These are phyloP conservation scores for Caenorhabditis macrosperma DNA, from an alignment of 2,888 invertebrate species.

Conservation along the genomic window DNA sequence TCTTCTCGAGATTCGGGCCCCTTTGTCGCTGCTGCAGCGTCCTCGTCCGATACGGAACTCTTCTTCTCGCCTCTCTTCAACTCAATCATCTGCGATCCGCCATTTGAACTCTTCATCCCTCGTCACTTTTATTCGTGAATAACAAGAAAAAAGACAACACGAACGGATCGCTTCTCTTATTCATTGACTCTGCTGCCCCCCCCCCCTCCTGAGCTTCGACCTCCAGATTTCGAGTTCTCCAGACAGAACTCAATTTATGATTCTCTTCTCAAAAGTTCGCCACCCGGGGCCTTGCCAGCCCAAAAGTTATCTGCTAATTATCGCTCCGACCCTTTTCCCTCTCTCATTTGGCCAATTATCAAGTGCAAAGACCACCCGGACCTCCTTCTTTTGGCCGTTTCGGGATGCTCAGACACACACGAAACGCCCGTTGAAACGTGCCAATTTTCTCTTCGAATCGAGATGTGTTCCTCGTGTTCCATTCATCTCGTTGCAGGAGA, in stretches of 20 bases:
- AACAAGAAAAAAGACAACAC: not conserved
- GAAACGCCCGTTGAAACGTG: not conserved
- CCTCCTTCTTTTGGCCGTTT: too few relatives aligned
- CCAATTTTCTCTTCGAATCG: not conserved
- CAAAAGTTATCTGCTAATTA: not conserved
- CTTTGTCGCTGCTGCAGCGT: not conserved
- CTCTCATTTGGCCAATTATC: conserved; percentile 1
- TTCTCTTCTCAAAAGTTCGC: too few relatives aligned
- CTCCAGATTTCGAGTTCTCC: too few relatives aligned
- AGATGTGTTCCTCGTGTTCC: not conserved
- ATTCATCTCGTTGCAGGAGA: not conserved
- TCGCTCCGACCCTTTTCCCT: not conserved
- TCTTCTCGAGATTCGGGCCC: not conserved
- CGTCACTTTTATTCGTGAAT: not conserved
- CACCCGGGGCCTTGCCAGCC: too few relatives aligned
- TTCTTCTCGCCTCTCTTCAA: not conserved
- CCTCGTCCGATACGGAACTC: not conserved
- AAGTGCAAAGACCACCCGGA: not conserved
- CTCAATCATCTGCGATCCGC: not conserved
- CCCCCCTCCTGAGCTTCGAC: not conserved
- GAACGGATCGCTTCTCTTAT: not conserved
- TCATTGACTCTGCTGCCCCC: not conserved
- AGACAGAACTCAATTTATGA: too few relatives aligned
- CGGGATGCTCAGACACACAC: not conserved
- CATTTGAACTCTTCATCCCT: not conserved